These are phyloP conservation scores for Thunnus maccoyii DNA, from an alignment of 2,113 vertebrate species.

Conservation along the genomic window DNA sequence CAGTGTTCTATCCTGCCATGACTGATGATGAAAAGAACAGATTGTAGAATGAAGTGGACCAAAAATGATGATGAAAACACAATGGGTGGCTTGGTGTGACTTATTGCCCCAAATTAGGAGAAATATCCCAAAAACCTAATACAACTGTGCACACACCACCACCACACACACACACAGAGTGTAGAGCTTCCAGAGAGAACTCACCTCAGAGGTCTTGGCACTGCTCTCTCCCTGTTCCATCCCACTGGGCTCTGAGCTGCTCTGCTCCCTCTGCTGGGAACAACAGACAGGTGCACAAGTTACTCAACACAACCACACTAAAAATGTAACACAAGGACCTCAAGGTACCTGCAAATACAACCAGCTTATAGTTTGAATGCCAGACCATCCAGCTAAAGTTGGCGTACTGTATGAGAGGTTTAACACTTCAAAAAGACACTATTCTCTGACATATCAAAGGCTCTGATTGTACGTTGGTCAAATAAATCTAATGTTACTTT, in stretches of 20 bases:
- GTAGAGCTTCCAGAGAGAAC: conserved; percentile 26
- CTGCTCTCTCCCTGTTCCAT: conserved; percentile 70
- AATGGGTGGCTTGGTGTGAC: background rate
- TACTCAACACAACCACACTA: background rate
- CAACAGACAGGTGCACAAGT: conserved; percentile 39
- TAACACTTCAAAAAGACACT: background rate
- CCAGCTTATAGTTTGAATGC: too few species aligned
- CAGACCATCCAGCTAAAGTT: background rate
- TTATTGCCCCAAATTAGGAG: background rate
- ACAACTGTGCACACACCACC: background rate
- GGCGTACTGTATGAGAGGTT: background rate
- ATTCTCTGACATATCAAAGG: too few species aligned
- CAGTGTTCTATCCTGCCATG: background rate
- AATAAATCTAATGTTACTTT: background rate
- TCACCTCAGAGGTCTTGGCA: conserved; percentile 81
- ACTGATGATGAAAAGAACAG: conserved; percentile 10
- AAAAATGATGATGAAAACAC: background rate
- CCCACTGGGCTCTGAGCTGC: conserved; percentile 75
- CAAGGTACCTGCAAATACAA: background rate
- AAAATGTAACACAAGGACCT: background rate
- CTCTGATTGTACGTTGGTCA: background rate
- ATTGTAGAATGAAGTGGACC: background rate
- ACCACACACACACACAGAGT: background rate
- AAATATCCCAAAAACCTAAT: background rate
- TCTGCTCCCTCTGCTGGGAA: conserved; percentile 80